A percentile compares a stretch with the other conserved stretches of the same genome.
Evolutionary conservation across 2,888 invertebrate genomes (phyloP).

Genomic region (Brenthis ino): DNA sequence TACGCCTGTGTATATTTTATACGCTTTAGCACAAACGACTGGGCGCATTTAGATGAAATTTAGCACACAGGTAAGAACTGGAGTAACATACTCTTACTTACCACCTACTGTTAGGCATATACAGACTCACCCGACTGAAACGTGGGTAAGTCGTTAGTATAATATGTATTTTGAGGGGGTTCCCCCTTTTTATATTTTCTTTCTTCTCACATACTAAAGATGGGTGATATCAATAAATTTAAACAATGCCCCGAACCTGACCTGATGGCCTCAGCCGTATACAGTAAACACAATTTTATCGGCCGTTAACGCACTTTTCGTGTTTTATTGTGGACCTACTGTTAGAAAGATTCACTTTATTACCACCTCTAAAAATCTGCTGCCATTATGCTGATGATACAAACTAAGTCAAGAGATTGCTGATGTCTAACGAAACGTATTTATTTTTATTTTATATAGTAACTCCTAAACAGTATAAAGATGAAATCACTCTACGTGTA

Average conservation of each 20-base stretch:
- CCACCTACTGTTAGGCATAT: too few relatives aligned
- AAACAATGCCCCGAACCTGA: constrained; percentile 28
- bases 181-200: neutral
- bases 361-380: constrained; percentile 46
- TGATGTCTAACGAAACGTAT: neutral
- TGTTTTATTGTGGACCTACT: constrained; percentile 74
- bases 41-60: too few relatives aligned
- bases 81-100: too few relatives aligned
- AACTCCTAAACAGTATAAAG: too few relatives aligned
- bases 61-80: too few relatives aligned
- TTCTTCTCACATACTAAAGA: constrained; percentile 11
- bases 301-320: constrained; percentile 77
- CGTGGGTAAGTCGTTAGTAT: too few relatives aligned
- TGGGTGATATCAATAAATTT: constrained; percentile 27
- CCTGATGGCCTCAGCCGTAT: constrained; percentile 44
- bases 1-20: too few relatives aligned
- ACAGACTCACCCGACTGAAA: too few relatives aligned
- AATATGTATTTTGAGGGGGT: too few relatives aligned
- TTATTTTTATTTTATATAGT: too few relatives aligned
- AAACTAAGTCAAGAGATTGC: constrained; percentile 25
- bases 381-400: constrained; percentile 29
- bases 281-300: constrained; percentile 74
- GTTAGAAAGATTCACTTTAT: constrained; percentile 72
- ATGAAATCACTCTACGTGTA: too few relatives aligned
- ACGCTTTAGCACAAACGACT: too few relatives aligned